Base-by-base conservation (phyloP, 2,113 vertebrate genomes). In the Lycocorax pyrrhopterus region DNA sequence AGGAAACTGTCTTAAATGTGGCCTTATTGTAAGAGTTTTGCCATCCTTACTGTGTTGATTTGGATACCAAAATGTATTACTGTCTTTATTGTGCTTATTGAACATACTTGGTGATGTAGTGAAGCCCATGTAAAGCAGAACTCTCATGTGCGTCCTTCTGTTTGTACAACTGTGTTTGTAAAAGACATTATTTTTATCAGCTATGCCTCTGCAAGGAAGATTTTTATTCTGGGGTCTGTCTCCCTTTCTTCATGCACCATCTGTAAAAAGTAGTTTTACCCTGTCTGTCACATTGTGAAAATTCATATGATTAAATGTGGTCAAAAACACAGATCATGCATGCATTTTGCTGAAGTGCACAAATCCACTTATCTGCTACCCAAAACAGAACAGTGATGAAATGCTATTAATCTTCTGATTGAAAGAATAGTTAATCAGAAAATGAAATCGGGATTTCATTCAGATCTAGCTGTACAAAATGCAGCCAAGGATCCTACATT, bases 191-290 rank as follows among this genome's bases (percentile, higher is more conserved):
- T 75, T 62, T 75, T 53, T 46, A 71, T 62, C 55, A 67, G 5
- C 26, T 67, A 1, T 73, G 16, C 33, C 22, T 84, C 13, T 84
- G 9, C 19, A 47, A 32, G 32, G 25, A 73, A 49, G n/a, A 13
- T 16, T 43, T 23, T 33, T 89, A 27, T 60, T 69, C 25, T 84
- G 52, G 29, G 27, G 27, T 39, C 19, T 69, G 16, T 64, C 8
- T 56, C 13, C 6, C 10, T 75, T 84, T 74, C 3, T 68, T 47
- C 16, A 43, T 0, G 0, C 77, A 14, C 12, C 14, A 13, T 78
- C 52, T 89, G 21, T 68, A 67, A 63, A 81, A 72, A 46, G 6
- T 30, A 35, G 35, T 69, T 92, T 81, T 20, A 59, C 8, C 12
- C 22, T 75, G 10, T 30, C 27, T 87, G 18, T 33, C 33, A 14